Percentiles rank a stretch among this genome's conserved stretches.
Conservation (phyloP, 2,888 invertebrate species). For the Orgyia antiqua region DNA sequence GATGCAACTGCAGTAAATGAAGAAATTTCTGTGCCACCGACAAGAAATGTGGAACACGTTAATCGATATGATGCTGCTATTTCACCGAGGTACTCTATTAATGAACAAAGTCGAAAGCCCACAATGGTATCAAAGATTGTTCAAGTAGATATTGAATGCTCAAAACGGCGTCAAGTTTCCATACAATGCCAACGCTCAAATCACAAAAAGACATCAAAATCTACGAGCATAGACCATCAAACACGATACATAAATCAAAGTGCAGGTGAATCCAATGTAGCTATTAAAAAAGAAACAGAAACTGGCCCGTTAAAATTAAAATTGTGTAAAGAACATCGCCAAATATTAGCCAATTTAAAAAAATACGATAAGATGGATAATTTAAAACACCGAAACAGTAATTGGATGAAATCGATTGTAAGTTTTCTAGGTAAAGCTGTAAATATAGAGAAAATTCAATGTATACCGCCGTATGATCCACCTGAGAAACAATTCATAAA, state of each 20-base stretch:
- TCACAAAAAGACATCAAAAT: slow-evolving; percentile 24
- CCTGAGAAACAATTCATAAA: slow-evolving; percentile 25
- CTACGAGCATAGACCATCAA: slow-evolving; percentile 30
- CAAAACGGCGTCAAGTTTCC: slow-evolving; percentile 25
- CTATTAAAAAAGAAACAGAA: slow-evolving; percentile 27
- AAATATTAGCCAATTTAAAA: slow-evolving; percentile 28
- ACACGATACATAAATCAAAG: slow-evolving; percentile 26
- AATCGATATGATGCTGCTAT: neutral
- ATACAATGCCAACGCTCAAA: slow-evolving; percentile 31
- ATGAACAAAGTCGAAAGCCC: neutral
- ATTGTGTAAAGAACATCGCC: slow-evolving; percentile 42
- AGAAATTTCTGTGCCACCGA: neutral
- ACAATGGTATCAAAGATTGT: slow-evolving; percentile 24
- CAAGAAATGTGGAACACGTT: neutral
- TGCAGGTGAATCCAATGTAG: slow-evolving; percentile 19
- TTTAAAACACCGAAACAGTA: slow-evolving; percentile 7
- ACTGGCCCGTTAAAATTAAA: slow-evolving; percentile 28
- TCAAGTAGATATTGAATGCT: slow-evolving; percentile 32
- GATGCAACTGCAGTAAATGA: slow-evolving; percentile 3
- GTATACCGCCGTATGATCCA: slow-evolving; percentile 30
- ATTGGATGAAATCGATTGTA: slow-evolving; percentile 27
- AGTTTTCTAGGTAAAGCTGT: slow-evolving; percentile 29
- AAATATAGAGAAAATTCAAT: slow-evolving; percentile 46
- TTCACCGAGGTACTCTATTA: neutral
- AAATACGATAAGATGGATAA: neutral